Conservation (phyloP, 2,797 vertebrate species). For the Thamnophis elegans region DNA sequence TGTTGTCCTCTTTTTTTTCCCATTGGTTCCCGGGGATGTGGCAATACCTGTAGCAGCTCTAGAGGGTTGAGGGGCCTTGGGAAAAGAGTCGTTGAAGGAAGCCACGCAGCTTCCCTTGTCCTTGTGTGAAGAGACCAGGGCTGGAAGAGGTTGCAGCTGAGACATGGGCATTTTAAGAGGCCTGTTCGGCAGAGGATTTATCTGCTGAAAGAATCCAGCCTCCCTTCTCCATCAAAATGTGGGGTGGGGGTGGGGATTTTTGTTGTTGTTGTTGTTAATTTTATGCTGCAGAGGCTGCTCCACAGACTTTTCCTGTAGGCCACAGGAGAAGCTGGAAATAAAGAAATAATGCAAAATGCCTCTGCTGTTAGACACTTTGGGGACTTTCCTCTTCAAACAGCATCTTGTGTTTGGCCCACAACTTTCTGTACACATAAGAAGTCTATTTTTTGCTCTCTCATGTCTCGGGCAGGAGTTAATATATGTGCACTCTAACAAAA, state of each 20-base stretch:
- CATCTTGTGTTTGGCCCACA: neutral
- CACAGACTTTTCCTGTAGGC: neutral
- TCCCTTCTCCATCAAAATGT: neutral
- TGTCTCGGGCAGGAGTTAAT: neutral
- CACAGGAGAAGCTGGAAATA: neutral
- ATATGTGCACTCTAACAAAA: neutral
- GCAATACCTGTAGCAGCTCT: neutral
- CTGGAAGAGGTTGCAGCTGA: neutral
- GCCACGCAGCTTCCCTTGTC: neutral
- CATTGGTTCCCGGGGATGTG: neutral
- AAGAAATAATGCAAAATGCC: neutral
- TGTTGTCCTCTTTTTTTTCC: neutral
- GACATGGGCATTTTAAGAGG: neutral
- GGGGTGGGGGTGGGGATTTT: neutral
- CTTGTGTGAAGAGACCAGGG: neutral
- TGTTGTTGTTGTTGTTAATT: neutral
- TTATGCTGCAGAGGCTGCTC: neutral
- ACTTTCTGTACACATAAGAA: neutral
- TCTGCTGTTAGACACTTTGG: neutral
- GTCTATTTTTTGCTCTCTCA: neutral
- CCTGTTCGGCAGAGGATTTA: neutral
- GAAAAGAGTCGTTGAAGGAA: neutral
- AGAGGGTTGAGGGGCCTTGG: neutral
- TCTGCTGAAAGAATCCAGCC: neutral
- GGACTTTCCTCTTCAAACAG: neutral